Base-by-base conservation (phyloP, 2,113 vertebrate genomes). In the Archocentrus centrarchus region DNA sequence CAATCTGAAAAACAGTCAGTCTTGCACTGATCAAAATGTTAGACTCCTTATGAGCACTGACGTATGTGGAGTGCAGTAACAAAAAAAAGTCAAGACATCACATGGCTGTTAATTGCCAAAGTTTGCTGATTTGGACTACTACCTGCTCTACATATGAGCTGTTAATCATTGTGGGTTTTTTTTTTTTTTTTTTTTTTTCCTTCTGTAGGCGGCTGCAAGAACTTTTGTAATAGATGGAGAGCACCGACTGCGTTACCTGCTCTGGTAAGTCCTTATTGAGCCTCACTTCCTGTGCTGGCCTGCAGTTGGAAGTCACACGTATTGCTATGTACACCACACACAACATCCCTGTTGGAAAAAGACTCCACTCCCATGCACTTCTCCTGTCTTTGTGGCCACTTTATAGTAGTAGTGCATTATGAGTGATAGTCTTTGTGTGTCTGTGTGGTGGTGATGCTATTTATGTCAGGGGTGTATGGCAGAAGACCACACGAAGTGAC, bases 271-370 rank as follows among this genome's bases (percentile, higher is more conserved):
- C 53, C 77, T 81, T 37, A 47, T 58, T 6, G n/a, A 80, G 32
- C 75, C 80, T 93, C 84, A 91, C 87, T 93, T 92, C 89, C 89
- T 84, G 78, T 64, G 57, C 50, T 82, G 82, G 81, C 93, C 95
- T 95, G 93, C 90, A 94, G 93, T 87, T 93, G 93, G 90, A 92
- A 90, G 90, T 91, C 88, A 91, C 89, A 88, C 87, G 88, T 81
- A 79, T 66, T 64, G 63, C 83, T 81, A 53, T 89, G 50, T 37
- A 76, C 24, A 75, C 37, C 30, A 70, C 75, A 82, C 66, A 88
- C 77, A 80, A 27, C 73, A 70, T 18, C 44, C 57, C 75, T 82
- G 59, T 35, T 78, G 57, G 58, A 73, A 57, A 58, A 75, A 35
- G 47, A 22, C 22, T 22, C 22, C 22, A 35, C 47, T 44, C 70